Conservation (phyloP, 2,113 vertebrate genomes). For the Falcunculus frontatus region DNA sequence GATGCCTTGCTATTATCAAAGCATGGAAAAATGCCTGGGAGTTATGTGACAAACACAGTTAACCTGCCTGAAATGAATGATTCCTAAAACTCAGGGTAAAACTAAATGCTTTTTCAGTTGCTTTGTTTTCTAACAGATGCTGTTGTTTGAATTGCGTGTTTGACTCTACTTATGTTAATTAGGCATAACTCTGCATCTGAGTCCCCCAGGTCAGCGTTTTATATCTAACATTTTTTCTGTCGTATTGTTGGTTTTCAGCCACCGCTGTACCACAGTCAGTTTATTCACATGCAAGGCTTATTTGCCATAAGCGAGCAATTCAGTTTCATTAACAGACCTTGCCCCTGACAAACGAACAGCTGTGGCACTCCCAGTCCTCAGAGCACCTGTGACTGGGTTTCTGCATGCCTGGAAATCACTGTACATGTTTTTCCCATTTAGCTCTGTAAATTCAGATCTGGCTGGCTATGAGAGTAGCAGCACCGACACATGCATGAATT, state of each 20-base stretch:
- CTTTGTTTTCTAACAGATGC: constrained; percentile 43
- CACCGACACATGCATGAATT: background rate
- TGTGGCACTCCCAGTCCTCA: background rate
- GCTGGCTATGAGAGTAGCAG: background rate
- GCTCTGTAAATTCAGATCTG: background rate
- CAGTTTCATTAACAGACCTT: constrained; percentile 19
- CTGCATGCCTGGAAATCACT: background rate
- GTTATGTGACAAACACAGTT: background rate
- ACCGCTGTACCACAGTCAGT: background rate
- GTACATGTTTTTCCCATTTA: background rate
- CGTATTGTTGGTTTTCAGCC: background rate
- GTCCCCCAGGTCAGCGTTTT: constrained; percentile 9
- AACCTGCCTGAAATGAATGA: background rate
- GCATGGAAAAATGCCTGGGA: background rate
- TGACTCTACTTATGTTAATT: constrained; percentile 22
- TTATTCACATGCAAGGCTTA: background rate
- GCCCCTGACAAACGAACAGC: background rate
- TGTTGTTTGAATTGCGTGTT: constrained; percentile 23
- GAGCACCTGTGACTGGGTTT: constrained; percentile 11
- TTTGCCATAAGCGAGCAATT: constrained; percentile 20
- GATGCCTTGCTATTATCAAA: background rate
- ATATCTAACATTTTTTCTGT: background rate
- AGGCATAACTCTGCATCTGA: constrained; percentile 2
- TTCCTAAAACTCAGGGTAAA: background rate
- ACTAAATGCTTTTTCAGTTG: background rate